Evolutionary conservation across 1,140 invertebrate species (phyloP), one percentile per base, ranked within the genome.

Genomic region (Diabrotica virgifera): DNA sequence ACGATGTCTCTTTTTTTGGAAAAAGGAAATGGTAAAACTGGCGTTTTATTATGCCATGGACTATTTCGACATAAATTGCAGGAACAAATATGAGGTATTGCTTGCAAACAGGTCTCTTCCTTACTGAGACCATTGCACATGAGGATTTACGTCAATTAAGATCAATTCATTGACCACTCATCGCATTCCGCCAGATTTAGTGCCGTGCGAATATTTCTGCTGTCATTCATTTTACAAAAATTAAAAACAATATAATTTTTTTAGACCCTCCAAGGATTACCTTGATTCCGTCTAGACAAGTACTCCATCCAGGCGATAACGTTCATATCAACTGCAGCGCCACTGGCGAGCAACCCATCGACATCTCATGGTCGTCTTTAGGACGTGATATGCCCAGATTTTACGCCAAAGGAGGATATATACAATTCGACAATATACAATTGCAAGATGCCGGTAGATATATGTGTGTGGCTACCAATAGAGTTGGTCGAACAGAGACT

Each of bases 401-500:
- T 4, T 78, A 78, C 59, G 79, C 82, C 8, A 73, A 80, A 5
- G 80, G 80, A 10, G 82, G 82, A 1, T 74, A 80, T 3, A 74
- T 91, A 11, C 83, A 87, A 72, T 94, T 96, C 82, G 81, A 84
- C 46, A 84, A 87, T 62, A 94, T 95, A 53, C 86, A 87, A 54
- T 85, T 89, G 4, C 85, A 86, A 5, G 94, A 96, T 77, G 90
- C 92, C 24, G 95, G 95, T 12, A 84, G 86, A 63, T 97, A 97
- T 73, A 83, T 87, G 5, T 97, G 95, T 76, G 85, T 85, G 46
- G 94, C 93, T 0, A 83, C 75, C 3, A 95, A 93, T 74, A 70
- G 77, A 14, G 85, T 84, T 37, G 92, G 90, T 54, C 85, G 85
- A 54, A 85, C 85, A 0, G 89, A 89, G 70, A 88, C 89, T 58